Conservation (phyloP, 2,797 vertebrate genomes). For the Aulostomus chinensis region DNA sequence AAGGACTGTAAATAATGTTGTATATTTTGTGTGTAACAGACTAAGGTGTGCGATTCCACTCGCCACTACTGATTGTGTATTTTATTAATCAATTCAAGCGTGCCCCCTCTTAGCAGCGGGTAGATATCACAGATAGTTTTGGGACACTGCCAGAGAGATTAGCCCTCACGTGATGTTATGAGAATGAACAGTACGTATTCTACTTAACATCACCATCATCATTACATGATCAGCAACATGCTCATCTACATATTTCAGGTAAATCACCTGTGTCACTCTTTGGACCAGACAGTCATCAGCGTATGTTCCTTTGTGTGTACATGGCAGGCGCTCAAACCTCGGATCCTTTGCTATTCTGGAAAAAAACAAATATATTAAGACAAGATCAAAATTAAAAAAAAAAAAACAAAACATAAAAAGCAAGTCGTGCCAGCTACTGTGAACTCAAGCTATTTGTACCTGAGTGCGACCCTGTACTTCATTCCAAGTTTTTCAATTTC, state of each 20-base stretch:
- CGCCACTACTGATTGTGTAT: too few relatives aligned
- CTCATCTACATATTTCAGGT: neutral
- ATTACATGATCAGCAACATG: neutral
- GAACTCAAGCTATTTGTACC: slow-evolving; percentile 65
- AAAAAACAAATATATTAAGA: slow-evolving; percentile 12
- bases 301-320: slow-evolving; percentile 94
- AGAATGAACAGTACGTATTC: too few relatives aligned
- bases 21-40: too few relatives aligned
- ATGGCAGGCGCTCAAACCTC: slow-evolving; percentile 93
- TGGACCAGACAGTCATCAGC: slow-evolving; percentile 98
- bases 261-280: slow-evolving; percentile 93
- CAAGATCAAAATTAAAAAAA: neutral
- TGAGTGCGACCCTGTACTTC: slow-evolving; percentile 95
- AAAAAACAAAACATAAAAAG: neutral
- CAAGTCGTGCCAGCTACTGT: neutral
- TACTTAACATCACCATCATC: too few relatives aligned
- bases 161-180: too few relatives aligned
- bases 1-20: too few relatives aligned
- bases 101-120: too few relatives aligned
- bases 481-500: slow-evolving; percentile 98
- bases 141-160: too few relatives aligned
- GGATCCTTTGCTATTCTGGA: slow-evolving; percentile 95
- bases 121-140: too few relatives aligned
- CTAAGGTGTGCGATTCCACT: too few relatives aligned
- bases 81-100: too few relatives aligned